phyloP scores from a whole-genome alignment of 2,888 invertebrate species.

The Eupelmus urozonus region DNA sequence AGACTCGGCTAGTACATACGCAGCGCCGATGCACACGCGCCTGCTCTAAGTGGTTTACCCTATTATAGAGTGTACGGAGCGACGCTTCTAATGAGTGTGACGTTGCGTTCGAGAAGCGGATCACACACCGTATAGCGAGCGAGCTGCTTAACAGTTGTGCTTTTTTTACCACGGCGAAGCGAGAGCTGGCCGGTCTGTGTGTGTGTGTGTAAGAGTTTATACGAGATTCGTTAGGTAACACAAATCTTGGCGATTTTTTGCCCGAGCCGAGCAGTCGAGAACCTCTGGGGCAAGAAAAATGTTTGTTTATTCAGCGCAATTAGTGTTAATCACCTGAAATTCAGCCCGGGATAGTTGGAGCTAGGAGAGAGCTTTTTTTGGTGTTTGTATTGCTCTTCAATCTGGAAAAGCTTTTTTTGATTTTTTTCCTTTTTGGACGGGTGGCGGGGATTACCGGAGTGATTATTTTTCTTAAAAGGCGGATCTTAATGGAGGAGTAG shows the following conservation, averaged over 20 bases:
- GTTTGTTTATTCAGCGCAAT: neutral
- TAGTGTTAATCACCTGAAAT: no score
- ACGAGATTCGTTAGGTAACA: neutral
- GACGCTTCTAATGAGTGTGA: constrained; percentile 49
- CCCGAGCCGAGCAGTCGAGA: no score
- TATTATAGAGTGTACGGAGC: constrained; percentile 36
- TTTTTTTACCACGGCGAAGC: no score
- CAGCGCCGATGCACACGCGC: neutral
- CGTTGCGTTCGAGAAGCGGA: constrained; percentile 4
- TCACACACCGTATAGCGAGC: neutral
- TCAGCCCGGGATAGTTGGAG: no score
- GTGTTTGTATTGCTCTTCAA: no score
- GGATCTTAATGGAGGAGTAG: no score
- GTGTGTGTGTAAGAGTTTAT: neutral
- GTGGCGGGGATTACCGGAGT: no score
- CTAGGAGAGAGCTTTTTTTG: no score
- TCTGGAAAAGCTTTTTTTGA: no score
- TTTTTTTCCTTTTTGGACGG: no score
- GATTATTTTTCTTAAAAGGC: no score
- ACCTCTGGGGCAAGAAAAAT: neutral
- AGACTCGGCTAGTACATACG: neutral
- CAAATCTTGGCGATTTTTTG: neutral
- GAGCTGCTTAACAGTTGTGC: neutral
- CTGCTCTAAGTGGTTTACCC: constrained; percentile 42
- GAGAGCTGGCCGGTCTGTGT: neutral